Conservation (phyloP, 2,797 vertebrate species). For the Furcifer pardalis region DNA sequence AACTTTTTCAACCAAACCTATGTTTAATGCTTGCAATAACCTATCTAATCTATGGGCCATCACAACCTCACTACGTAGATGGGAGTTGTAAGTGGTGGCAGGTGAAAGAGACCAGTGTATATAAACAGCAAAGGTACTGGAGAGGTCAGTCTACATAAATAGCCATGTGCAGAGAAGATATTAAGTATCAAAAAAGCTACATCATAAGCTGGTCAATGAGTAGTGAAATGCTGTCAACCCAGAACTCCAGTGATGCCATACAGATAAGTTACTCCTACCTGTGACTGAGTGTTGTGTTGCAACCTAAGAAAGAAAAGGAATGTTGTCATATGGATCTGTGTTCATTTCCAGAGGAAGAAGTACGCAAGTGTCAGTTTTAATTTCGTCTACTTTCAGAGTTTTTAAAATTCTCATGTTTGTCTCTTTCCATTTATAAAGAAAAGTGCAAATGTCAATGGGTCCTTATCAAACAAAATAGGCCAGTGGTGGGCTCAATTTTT, state of each 20-base stretch:
- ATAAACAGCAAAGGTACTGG: too few species aligned
- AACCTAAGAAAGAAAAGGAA: neutral
- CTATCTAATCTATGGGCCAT: neutral
- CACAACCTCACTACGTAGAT: neutral
- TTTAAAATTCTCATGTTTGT: neutral
- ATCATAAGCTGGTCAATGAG: neutral
- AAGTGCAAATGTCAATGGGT: too few species aligned
- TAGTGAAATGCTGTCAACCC: neutral
- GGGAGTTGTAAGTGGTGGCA: neutral
- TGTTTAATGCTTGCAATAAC: neutral
- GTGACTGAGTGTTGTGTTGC: neutral
- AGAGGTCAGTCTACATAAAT: neutral
- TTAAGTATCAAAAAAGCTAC: neutral
- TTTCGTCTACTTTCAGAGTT: neutral
- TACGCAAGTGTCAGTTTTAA: neutral
- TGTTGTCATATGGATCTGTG: neutral
- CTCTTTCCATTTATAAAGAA: neutral
- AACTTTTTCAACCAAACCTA: too few species aligned
- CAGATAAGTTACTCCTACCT: neutral
- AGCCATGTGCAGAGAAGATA: neutral
- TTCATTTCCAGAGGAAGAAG: neutral
- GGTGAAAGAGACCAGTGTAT: too few species aligned
- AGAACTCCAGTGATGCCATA: too few species aligned
- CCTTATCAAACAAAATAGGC: too few species aligned
- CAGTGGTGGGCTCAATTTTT: too few species aligned